Evolutionary conservation across 2,113 vertebrate genomes (phyloP), one percentile per base, ranked within the genome.

Genomic region (Cyprinodon tularosa): DNA sequence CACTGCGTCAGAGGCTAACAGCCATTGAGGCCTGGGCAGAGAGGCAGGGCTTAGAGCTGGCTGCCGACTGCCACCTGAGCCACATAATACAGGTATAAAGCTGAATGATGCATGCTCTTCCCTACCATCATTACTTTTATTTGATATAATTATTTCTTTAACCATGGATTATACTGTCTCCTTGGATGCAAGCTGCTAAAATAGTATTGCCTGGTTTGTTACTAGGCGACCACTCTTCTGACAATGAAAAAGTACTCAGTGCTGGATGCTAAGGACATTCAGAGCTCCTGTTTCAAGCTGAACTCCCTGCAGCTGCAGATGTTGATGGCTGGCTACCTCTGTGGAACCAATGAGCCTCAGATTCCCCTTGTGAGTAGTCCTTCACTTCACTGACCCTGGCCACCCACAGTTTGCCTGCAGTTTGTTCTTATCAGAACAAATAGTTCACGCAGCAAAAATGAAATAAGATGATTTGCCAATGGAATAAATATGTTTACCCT

Each of bases 11-110:
- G 11, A 96, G 97, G 76, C 87, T 99, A 15, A 93, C 92, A 0
- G 93, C 95, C 36, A 96, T 99, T 40, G 96, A 98, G 87, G 95
- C 93, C 37, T 98, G 97, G 97, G 97, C 97, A 0, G 97, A 98
- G 94, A 95, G 97, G 80, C 97, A 98, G 84, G 97, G 97, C 1
- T 93, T 99, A 72, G 97, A 99, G 82, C 93, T 98, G 86, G 97
- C 97, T 14, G 97, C 96, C 0, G 96, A 99, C 83, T 98, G 97
- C 61, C 96, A 99, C 81, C 92, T 99, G 17, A 97, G 97, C 89
- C 95, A 95, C 81, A 94, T 97, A 17, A 92, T 96, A 29, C 97
- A 99, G 95, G 97, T 97, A 17, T 3, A 0, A 0, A 63, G 22
- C 36, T 12, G 3, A 67, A 57, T 44, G 36, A 9, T 22, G 1